phyloP scores from a whole-genome alignment of 2,113 vertebrate species.

The Pimephales promelas region DNA sequence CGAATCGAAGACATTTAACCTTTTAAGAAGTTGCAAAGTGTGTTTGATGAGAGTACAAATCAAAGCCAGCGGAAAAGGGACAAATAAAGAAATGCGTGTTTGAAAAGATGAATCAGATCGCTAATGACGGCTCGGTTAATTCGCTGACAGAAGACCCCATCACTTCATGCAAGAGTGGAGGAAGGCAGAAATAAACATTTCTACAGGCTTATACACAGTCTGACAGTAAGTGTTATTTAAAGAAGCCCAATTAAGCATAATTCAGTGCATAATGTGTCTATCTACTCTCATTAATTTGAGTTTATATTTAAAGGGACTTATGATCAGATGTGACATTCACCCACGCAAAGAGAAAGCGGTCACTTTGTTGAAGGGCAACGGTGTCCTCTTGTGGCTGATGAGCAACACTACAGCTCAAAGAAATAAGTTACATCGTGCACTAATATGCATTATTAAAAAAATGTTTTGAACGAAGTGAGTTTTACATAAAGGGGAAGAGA shows the following conservation, averaged over 20 bases:
- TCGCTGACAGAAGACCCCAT: slow-evolving; percentile 26
- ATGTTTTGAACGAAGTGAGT: too few relatives aligned
- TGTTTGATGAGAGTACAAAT: neutral
- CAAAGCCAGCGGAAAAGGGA: slow-evolving; percentile 13
- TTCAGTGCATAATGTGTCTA: slow-evolving; percentile 71
- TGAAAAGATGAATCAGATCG: slow-evolving; percentile 29
- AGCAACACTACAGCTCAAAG: slow-evolving; percentile 15
- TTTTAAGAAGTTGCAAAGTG: neutral
- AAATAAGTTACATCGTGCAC: neutral
- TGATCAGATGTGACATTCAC: slow-evolving; percentile 60
- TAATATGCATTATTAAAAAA: neutral
- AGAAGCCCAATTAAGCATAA: slow-evolving; percentile 74
- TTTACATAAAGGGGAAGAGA: too few relatives aligned
- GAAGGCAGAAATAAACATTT: slow-evolving; percentile 40
- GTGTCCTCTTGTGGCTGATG: slow-evolving; percentile 65
- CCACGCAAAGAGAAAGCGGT: slow-evolving; percentile 27
- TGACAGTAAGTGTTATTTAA: slow-evolving; percentile 70
- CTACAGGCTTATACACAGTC: slow-evolving; percentile 37
- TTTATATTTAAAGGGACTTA: slow-evolving; percentile 65
- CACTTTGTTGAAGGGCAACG: slow-evolving; percentile 62
- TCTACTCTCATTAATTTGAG: slow-evolving; percentile 71
- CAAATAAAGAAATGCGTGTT: slow-evolving; percentile 15
- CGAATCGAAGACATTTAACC: neutral
- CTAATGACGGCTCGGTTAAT: slow-evolving; percentile 42
- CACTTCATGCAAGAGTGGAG: slow-evolving; percentile 32